Base-by-base conservation (phyloP, 92 coral and sea anemone species). In the Metridium senile region DNA sequence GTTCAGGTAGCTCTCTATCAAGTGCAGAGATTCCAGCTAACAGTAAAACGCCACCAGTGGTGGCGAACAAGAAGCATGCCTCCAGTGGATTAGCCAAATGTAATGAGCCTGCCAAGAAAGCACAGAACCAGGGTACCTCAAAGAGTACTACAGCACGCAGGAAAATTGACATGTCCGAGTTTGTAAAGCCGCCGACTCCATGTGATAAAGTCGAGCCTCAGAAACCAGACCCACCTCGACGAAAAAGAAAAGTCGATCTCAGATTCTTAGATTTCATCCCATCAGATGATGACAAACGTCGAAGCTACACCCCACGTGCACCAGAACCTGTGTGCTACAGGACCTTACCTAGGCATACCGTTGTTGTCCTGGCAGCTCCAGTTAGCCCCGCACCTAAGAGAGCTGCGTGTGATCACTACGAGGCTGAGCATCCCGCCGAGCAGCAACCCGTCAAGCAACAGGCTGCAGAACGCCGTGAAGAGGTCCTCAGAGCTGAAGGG, bases 401-500 rank as follows among this genome's bases (percentile, higher is more conserved):
- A 6, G 49, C 49, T 39, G 13, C 49, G n/a, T n/a, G n/a, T n/a
- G n/a, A n/a, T n/a, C n/a, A n/a, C n/a, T n/a, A n/a, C n/a, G n/a
- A n/a, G n/a, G n/a, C n/a, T n/a, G n/a, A n/a, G n/a, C n/a, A n/a
- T n/a, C n/a, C n/a, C n/a, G n/a, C n/a, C n/a, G n/a, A n/a, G n/a
- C n/a, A 39, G 49, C 49, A 39, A 39, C 8, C 49, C 6, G 49
- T 39, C 49, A 39, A 39, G 49, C 49, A 39, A 13, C 6, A 39
- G 49, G 49, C 6, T 39, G 49, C 49, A 13, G 8, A 6, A 39
- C 8, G 6, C 62, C 58, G 11, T 29, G 75, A 49, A 23, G 8
- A 57, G 18, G 49, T 73, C 13, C n/a, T 33, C 78, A 57, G 51
- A 32, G 66, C 68, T 26, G 67, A 73, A 16, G 78, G 53, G 34